A percentile compares a stretch with the other conserved stretches of the same genome.
Conservation (phyloP, 2,888 invertebrate genomes). For the Drosophila helvetica region DNA sequence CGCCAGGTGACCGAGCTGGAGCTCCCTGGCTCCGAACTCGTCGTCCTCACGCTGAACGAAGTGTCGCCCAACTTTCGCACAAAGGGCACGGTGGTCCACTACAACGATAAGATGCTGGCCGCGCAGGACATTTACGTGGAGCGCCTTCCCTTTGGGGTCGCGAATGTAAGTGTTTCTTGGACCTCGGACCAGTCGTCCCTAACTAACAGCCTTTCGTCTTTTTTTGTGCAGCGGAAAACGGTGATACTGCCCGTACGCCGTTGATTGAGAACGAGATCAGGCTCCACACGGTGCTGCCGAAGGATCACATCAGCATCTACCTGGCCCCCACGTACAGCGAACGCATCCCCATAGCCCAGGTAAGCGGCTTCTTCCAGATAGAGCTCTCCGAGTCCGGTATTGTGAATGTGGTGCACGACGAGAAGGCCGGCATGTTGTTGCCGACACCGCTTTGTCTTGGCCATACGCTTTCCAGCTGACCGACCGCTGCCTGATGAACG, state of each 20-base stretch:
- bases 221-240: constrained; percentile 66
- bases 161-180: constrained; percentile 73
- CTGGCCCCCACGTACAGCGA: constrained; percentile 75
- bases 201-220: not conserved
- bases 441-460: not conserved
- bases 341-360: constrained; percentile 66
- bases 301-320: constrained; percentile 81
- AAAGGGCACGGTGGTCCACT: constrained; percentile 80
- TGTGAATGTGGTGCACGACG: not conserved
- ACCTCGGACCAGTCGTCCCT: not conserved
- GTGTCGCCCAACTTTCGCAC: constrained; percentile 81
- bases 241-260: constrained; percentile 79
- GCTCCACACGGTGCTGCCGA: constrained; percentile 82
- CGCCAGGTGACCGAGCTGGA: constrained; percentile 78
- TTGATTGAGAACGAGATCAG: constrained; percentile 83
- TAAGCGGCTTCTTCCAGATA: not conserved
- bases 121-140: constrained; percentile 76
- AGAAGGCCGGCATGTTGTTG: not conserved
- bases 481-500: constrained; percentile 87
- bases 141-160: constrained; percentile 81
- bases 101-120: constrained; percentile 71
- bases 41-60: constrained; percentile 77
- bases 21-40: constrained; percentile 77
- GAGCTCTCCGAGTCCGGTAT: not conserved
- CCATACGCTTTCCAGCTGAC: constrained; percentile 83